phyloP scores from a whole-genome alignment of 2,113 vertebrate species.

The Ceuthmochares aereus region DNA sequence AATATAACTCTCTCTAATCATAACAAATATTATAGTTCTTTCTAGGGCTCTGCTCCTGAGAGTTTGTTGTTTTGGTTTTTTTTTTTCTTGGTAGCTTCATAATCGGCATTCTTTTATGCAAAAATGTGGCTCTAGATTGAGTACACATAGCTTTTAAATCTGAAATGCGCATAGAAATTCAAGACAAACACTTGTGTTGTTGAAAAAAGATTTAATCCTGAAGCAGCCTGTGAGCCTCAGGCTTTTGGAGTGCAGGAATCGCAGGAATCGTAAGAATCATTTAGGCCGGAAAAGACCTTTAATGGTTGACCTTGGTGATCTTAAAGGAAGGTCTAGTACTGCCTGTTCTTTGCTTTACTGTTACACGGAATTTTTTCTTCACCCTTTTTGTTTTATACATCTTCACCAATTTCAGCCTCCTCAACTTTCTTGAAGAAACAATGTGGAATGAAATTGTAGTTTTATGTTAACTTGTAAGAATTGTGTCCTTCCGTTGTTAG shows the following conservation, averaged over 20 bases:
- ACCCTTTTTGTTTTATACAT: neutral
- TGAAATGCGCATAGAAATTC: neutral
- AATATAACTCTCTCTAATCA: neutral
- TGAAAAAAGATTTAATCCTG: neutral
- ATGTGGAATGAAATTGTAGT: neutral
- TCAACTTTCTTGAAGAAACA: neutral
- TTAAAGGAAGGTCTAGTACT: neutral
- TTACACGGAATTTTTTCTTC: neutral
- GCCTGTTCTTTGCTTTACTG: neutral
- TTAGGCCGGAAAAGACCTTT: neutral
- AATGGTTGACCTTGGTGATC: no score
- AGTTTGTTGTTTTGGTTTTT: no score
- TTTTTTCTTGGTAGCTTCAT: neutral
- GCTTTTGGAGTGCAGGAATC: neutral
- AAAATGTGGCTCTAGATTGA: neutral
- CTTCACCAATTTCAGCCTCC: neutral
- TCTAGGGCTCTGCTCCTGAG: neutral
- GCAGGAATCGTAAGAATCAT: neutral
- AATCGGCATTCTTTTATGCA: neutral
- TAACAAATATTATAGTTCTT: neutral
- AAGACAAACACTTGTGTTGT: neutral
- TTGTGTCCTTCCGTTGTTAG: neutral
- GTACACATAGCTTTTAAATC: neutral
- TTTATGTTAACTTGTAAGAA: neutral
- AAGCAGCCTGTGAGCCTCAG: neutral